Conservation (phyloP, 1,140 invertebrate species). For the Hydropsyche tenuis region DNA sequence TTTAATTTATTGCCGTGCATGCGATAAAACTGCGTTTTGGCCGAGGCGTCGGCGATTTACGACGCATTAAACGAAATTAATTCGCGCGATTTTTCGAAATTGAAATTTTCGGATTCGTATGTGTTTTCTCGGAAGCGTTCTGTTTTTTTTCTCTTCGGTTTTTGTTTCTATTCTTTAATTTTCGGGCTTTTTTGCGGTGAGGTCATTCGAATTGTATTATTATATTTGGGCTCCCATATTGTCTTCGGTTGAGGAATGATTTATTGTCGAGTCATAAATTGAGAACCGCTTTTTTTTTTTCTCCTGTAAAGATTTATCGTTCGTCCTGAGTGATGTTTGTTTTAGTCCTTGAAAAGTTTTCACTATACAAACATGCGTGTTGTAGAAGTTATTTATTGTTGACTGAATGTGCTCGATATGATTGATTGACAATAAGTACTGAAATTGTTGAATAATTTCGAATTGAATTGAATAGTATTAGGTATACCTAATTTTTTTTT, state of each 20-base stretch:
- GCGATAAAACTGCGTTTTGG: slow-evolving; percentile 4
- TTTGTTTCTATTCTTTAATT: too few species aligned
- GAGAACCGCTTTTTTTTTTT: slow-evolving; percentile 21
- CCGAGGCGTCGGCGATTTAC: neutral
- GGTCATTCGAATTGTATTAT: slow-evolving; percentile 15
- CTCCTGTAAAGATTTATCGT: slow-evolving; percentile 29
- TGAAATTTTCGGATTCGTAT: too few species aligned
- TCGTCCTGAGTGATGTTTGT: slow-evolving; percentile 32
- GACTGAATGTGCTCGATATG: neutral
- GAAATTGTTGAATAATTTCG: too few species aligned
- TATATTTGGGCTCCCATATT: slow-evolving; percentile 24
- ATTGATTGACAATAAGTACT: neutral
- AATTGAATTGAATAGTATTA: too few species aligned
- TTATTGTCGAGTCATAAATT: slow-evolving; percentile 36
- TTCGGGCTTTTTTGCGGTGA: neutral
- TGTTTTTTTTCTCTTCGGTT: too few species aligned
- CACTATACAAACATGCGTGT: neutral
- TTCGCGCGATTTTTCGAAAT: too few species aligned
- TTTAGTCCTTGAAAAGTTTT: slow-evolving; percentile 25
- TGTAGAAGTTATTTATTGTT: neutral
- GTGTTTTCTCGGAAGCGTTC: too few species aligned
- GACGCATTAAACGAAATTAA: neutral
- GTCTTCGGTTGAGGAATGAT: slow-evolving; percentile 31
- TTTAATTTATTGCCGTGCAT: slow-evolving; percentile 13
- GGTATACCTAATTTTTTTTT: too few species aligned